Conservation (phyloP, 1,140 invertebrate species). For the Subanguina moxae region DNA sequence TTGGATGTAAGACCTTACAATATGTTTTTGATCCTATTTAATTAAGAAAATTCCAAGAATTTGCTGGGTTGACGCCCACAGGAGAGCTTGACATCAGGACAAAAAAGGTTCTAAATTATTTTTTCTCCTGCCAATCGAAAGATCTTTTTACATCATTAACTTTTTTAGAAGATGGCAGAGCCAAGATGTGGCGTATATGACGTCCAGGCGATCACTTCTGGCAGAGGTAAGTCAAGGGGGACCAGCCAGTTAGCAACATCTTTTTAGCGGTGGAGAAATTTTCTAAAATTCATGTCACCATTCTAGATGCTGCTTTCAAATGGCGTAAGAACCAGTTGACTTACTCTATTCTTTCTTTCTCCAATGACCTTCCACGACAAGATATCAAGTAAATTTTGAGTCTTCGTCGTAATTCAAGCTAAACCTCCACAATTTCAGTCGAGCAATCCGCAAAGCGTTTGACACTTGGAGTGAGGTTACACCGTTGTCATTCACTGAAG, state of each 20-base stretch:
- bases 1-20: constrained; percentile 3
- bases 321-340: constrained; percentile 52
- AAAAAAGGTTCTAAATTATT: constrained; percentile 37
- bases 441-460: constrained; percentile 52
- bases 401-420: neutral
- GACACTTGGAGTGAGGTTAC: constrained; percentile 44
- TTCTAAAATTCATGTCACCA: constrained; percentile 4
- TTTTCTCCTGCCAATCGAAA: no score
- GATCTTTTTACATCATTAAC: no score
- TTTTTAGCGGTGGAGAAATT: no score
- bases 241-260: neutral
- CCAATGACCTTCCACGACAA: constrained; percentile 45
- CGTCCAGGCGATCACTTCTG: constrained; percentile 45
- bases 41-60: constrained; percentile 56
- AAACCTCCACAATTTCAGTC: constrained; percentile 25
- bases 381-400: constrained; percentile 14
- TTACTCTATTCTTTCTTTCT: constrained; percentile 48
- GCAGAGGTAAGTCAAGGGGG: constrained; percentile 21
- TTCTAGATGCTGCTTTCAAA: constrained; percentile 51
- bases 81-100: constrained; percentile 49
- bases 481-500: constrained; percentile 48
- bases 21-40: neutral
- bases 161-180: constrained; percentile 50
- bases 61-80: constrained; percentile 50
- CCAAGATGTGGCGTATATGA: constrained; percentile 53